A percentile compares a stretch with the other conserved stretches of the same genome.
phyloP scores from a whole-genome alignment of 2,797 vertebrate species.

The Chiloscyllium punctatum region DNA sequence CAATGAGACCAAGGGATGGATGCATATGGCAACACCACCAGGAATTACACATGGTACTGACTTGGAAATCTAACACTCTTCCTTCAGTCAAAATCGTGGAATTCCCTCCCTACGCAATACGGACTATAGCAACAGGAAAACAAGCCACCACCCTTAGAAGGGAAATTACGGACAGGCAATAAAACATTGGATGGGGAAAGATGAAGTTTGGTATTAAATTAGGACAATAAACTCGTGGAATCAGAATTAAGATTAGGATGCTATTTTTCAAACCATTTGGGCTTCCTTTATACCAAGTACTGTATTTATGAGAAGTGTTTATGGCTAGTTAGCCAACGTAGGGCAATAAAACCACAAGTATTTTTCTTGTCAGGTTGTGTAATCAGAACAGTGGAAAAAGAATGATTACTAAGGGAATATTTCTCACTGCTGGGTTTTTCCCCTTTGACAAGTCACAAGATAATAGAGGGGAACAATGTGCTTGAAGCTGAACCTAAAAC shows the following conservation, averaged over 20 bases:
- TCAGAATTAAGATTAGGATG: not conserved
- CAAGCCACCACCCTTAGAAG: not conserved
- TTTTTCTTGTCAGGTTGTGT: not conserved
- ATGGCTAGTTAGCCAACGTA: not conserved
- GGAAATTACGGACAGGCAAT: not conserved
- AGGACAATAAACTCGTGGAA: not conserved
- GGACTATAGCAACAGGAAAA: not conserved
- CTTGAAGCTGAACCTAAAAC: too few species aligned
- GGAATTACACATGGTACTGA: not conserved
- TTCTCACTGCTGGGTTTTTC: not conserved
- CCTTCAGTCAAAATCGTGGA: not conserved
- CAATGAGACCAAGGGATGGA: not conserved
- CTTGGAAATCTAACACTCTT: not conserved
- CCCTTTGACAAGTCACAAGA: not conserved
- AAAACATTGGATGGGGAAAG: not conserved
- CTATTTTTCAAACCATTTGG: not conserved
- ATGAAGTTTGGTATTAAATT: not conserved
- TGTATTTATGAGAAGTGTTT: not conserved
- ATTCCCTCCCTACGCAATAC: not conserved
- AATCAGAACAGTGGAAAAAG: not conserved
- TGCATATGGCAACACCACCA: not conserved
- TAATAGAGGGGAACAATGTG: not conserved
- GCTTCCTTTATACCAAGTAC: not conserved
- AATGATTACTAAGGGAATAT: not conserved
- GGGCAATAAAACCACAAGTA: not conserved